Evolutionary conservation across 2,888 invertebrate species (phyloP).

Genomic region (Parnassius apollo): DNA sequence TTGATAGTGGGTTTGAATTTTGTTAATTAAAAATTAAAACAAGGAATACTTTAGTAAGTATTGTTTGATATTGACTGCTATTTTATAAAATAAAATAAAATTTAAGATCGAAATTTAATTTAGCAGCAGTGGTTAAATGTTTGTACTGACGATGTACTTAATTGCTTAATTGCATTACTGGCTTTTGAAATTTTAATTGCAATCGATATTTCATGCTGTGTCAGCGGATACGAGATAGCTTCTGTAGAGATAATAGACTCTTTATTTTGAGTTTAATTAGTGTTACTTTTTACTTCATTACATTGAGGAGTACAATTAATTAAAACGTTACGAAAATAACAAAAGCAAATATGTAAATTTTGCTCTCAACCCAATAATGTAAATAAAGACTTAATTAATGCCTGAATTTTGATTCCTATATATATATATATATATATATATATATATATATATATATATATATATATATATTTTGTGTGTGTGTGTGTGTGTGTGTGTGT

Average conservation of each 20-base stretch:
- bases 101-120: conserved; percentile 24
- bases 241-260: conserved; percentile 12
- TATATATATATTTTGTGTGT: not conserved
- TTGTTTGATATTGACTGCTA: not conserved
- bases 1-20: too few relatives aligned
- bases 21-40: too few relatives aligned
- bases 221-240: conserved; percentile 32
- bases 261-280: conserved; percentile 9
- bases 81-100: conserved; percentile 12
- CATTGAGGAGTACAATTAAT: too few relatives aligned
- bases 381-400: too few relatives aligned
- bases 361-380: too few relatives aligned
- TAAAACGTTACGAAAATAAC: too few relatives aligned
- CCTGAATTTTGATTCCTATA: not conserved
- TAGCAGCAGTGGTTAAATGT: conserved; percentile 20
- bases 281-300: not conserved
- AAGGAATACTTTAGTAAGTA: too few relatives aligned
- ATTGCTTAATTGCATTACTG: conserved; percentile 51
- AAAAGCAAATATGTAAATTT: too few relatives aligned
- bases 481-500: too few relatives aligned
- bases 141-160: conserved; percentile 39
- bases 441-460: not conserved
- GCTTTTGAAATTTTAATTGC: conserved; percentile 54
- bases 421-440: not conserved
- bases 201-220: conserved; percentile 51